These are phyloP conservation scores for Ctenomys sociabilis DNA, from an alignment of 2,113 vertebrate genomes.

Conservation along the genomic window DNA sequence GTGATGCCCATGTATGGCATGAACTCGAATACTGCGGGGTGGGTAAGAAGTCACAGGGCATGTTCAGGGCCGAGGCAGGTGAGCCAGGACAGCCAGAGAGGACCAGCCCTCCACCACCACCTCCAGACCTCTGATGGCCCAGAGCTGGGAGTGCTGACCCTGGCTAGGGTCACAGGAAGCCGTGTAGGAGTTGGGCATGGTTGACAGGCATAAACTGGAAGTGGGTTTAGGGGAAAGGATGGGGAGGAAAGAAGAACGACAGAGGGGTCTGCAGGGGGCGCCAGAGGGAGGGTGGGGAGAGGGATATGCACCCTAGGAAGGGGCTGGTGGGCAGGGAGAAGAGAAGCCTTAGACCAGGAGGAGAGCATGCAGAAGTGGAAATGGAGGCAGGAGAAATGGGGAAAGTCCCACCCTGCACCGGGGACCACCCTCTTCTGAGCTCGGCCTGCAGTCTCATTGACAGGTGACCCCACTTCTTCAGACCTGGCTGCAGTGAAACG, in stretches of 20 bases:
- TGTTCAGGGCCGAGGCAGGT: neutral
- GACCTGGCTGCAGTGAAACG: neutral
- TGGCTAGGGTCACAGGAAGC: neutral
- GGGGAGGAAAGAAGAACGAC: no score
- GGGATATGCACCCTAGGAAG: neutral
- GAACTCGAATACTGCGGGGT: conserved; percentile 72
- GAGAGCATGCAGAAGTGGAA: neutral
- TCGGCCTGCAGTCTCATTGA: neutral
- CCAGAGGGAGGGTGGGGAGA: neutral
- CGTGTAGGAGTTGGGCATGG: accelerated
- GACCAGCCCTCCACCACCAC: accelerated
- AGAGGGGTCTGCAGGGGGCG: no score
- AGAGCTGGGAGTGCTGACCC: neutral
- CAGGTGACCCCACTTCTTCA: neutral
- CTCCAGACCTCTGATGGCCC: accelerated
- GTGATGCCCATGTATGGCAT: conserved; percentile 81
- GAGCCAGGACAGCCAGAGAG: neutral
- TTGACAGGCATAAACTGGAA: neutral
- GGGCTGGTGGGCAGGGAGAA: no score
- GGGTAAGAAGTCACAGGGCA: accelerated
- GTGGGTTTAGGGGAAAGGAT: neutral
- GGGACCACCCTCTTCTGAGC: no score
- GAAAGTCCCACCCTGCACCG: neutral
- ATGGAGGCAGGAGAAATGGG: neutral
- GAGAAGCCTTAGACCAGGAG: no score